Base-by-base conservation (phyloP, 2,888 invertebrate species). In the Drosophila buzzatii region DNA sequence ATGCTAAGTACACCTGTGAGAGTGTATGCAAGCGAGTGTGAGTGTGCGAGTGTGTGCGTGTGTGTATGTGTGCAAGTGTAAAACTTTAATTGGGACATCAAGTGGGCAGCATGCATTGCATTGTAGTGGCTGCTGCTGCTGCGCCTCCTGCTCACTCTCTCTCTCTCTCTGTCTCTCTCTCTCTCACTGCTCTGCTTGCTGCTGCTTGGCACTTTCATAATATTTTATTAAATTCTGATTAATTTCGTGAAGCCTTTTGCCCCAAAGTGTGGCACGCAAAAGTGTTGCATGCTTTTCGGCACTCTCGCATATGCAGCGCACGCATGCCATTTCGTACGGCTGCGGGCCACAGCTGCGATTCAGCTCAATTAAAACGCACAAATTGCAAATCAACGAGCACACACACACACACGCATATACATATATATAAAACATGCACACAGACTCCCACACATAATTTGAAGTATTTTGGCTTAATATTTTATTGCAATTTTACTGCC, bases 151-250 rank as follows among this genome's bases (percentile, higher is more conserved):
- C 51, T 18, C 6, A n/a, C n/a, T n/a, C n/a, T n/a, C n/a, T n/a
- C n/a, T n/a, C n/a, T n/a, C n/a, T n/a, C n/a, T n/a, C n/a, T n/a
- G n/a, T n/a, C n/a, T n/a, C n/a, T n/a, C n/a, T n/a, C n/a, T n/a
- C n/a, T n/a, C n/a, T n/a, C n/a, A n/a, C n/a, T n/a, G n/a, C n/a
- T n/a, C n/a, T n/a, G n/a, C 14, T 12, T 31, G 53, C 80, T 64
- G 67, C 75, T 67, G 67, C 65, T 44, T 66, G 56, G 67, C 57
- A 73, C 68, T 79, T 71, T 74, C 73, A 89, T 89, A 89, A 85
- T 87, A 89, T 87, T 89, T 89, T 87, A 85, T 85, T 85, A 87
- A 85, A 89, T 89, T 85, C 70, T 87, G 89, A 85, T 85, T 85
- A 89, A 85, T 85, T 87, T 87, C 20, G 69, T 18, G 51, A 52